Evolutionary conservation across 2,888 invertebrate species (phyloP), one percentile per base, ranked within the genome.

Genomic region (Escarpia spicata): DNA sequence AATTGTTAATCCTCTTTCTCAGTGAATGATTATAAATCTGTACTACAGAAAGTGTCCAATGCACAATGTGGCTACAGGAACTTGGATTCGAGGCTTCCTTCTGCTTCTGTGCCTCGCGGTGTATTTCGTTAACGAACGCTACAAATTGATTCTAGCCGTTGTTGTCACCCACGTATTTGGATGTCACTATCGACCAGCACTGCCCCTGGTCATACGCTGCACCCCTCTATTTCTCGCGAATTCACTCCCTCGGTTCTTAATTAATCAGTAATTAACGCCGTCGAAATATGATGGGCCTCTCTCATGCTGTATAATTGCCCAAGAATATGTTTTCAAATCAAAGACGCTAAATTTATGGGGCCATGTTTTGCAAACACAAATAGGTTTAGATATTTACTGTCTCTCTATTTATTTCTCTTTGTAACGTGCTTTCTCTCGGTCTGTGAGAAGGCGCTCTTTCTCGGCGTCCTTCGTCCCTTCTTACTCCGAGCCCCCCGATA

Each of bases 261-360:
- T 75, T 19, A 75, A 75, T 75, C 75, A 75, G 75, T 75, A 75
- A 75, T 75, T 75, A 75, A 75, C 75, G 75, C 75, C 75, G 75
- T 26, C 75, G 75, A 75, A 75, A 75, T 75, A 75, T 26, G 19
- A 75, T 75, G 75, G 26, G 3, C 26, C 6, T 75, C 75, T 26
- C n/a, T 75, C 26, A 0, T n/a, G n/a, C 75, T 19, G 37, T 37
- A 75, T 26, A 26, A 26, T 75, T n/a, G 75, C 75, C 26, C 75
- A n/a, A 75, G 75, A 75, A 75, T 26, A 26, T n/a, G 26, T 26
- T 0, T 3, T 6, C 26, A 26, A 19, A 75, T 75, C 75, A 26
- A 75, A 15, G 75, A 75, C 26, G 26, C 6, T 75, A 26, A 75
- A n/a, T 75, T 3, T 6, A 75, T n/a, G 6, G 15, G 15, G 75